These are phyloP conservation scores for Eulacestoma nigropectus DNA, from an alignment of 2,113 vertebrate species.

Conservation along the genomic window DNA sequence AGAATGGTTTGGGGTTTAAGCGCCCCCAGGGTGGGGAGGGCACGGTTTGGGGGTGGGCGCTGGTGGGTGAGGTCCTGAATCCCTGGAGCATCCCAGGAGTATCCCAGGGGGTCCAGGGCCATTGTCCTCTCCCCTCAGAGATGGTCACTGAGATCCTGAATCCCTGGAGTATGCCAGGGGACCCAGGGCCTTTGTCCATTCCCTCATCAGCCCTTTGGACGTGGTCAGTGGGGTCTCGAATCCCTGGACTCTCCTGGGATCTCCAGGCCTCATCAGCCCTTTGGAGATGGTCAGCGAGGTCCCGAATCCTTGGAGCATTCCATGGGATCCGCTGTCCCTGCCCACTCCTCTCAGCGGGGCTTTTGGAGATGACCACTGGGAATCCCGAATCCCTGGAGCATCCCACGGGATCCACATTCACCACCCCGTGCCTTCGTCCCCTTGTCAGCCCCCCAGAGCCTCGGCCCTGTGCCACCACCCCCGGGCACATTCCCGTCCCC, in stretches of 20 bases:
- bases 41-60: rapidly evolving
- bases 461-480: rapidly evolving
- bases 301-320: too few relatives aligned
- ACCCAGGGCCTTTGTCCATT: not conserved
- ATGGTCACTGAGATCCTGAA: not conserved
- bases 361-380: too few relatives aligned
- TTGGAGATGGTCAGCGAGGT: not conserved
- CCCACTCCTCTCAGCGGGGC: too few relatives aligned
- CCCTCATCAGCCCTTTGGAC: too few relatives aligned
- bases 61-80: too few relatives aligned
- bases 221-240: too few relatives aligned
- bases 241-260: not conserved
- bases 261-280: too few relatives aligned
- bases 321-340: too few relatives aligned
- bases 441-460: not conserved
- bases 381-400: too few relatives aligned
- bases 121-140: too few relatives aligned
- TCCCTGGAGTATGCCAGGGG: too few relatives aligned
- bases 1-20: not conserved
- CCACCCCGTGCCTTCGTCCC: not conserved
- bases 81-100: not conserved
- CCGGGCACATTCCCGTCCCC: rapidly evolving
- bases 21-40: rapidly evolving
- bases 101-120: not conserved
- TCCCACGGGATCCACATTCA: not conserved